Evolutionary conservation across 2,113 vertebrate genomes (phyloP), one percentile per base, ranked within the genome.

Genomic region (Pholis gunnellus): DNA sequence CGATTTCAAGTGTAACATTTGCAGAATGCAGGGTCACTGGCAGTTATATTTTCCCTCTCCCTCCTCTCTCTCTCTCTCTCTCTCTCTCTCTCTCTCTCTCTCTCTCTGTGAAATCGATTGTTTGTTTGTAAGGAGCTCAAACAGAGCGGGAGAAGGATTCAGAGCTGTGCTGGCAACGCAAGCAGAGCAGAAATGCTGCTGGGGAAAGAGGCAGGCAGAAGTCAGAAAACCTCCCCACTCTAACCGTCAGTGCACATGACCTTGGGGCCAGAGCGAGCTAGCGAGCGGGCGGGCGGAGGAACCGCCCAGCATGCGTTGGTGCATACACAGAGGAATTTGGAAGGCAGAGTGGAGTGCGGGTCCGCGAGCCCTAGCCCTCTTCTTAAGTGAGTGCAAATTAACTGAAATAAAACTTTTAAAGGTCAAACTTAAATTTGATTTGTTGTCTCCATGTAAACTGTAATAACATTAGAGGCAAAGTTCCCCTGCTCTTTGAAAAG

Each of bases 1-100:
- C 74, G 85, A 95, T 95, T 95, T 95, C 88, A 94, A 94, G 92
- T 92, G 90, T 93, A 95, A 94, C 92, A 95, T 93, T 94, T 92
- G 84, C 86, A 94, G 94, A 95, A 94, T 95, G 90, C 86, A 92
- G 94, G 95, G 95, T 96, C 95, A 95, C 81, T 77, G 79, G 79
- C 87, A 87, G 89, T 92, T 92, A 82, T 92, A 85, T 89, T 91
- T 89, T 94, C 82, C 67, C 75, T 87, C 76, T 84, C 85, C 68
- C 59, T 75, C 72, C 69, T 17, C 52, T n/a, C 52, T 54, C 52
- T 81, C 79, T 34, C 69, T 75, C 70, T 93, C 82, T 74, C 68
- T 84, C 71, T 81, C 84, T 71, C 60, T 72, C 75, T 38, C 81
- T 79, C 75, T 80, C 78, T 85, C 60, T 61, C 81, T 81, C 81